Evolutionary conservation across 2,888 invertebrate genomes (phyloP).

Genomic region (Lasioglossum malachurum): DNA sequence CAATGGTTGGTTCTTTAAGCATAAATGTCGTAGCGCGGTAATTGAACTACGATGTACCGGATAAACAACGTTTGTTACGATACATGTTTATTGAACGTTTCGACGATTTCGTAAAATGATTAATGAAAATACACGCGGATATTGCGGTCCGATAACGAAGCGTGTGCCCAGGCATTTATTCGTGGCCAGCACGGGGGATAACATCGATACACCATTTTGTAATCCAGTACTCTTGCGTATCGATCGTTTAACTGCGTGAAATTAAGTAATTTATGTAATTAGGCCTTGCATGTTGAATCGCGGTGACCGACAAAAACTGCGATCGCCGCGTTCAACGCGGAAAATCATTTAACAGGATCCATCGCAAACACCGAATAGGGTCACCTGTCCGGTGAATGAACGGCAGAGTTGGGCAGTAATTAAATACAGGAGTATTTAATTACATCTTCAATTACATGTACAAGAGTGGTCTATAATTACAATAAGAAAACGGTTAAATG

Average conservation of each 20-base stretch:
- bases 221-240: not conserved
- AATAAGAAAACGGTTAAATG: too few species aligned
- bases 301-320: not conserved
- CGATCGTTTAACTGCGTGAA: not conserved
- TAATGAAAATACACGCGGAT: not conserved
- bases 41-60: not conserved
- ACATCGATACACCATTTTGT: not conserved
- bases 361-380: not conserved
- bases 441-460: too few species aligned
- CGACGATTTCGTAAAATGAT: not conserved
- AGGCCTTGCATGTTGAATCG: not conserved
- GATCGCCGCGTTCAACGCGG: not conserved
- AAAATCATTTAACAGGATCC: not conserved
- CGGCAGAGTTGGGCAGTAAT: too few species aligned
- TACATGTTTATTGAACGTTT: not conserved
- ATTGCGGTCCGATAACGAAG: not conserved
- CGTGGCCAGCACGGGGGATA: not conserved
- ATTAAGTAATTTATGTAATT: conserved; percentile 7
- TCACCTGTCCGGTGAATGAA: too few species aligned
- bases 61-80: not conserved
- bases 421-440: too few species aligned
- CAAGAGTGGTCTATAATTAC: too few species aligned
- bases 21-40: not conserved
- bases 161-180: not conserved
- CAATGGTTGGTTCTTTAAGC: not conserved